Conservation (phyloP, 2,113 vertebrate genomes). For the Gambusia affinis region DNA sequence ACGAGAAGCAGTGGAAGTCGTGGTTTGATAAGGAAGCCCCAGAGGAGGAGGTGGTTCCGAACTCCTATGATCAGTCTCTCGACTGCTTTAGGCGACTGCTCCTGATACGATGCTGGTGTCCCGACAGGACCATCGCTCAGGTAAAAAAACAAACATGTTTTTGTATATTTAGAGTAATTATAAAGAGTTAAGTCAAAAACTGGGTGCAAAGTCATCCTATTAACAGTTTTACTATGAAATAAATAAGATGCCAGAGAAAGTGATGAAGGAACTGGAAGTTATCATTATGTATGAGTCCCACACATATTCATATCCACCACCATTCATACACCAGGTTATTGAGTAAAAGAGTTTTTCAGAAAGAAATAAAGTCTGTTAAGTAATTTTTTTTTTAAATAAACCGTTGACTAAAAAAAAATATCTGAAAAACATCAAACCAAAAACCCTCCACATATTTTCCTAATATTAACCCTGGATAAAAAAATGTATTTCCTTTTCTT, state of each 20-base stretch:
- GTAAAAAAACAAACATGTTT: conserved; percentile 36
- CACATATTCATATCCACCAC: no score
- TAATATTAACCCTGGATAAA: conserved; percentile 11
- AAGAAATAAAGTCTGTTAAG: neutral
- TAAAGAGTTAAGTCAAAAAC: neutral
- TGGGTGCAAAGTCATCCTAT: neutral
- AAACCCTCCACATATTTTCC: conserved; percentile 13
- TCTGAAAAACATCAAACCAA: neutral
- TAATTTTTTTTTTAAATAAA: conserved; percentile 23
- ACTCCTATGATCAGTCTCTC: conserved; percentile 88
- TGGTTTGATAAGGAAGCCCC: conserved; percentile 97
- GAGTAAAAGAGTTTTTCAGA: no score
- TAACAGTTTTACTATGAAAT: neutral
- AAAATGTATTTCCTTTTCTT: conserved; percentile 20
- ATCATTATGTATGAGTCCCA: no score
- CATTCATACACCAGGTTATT: no score
- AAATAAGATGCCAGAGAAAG: neutral
- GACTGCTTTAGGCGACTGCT: conserved; percentile 91
- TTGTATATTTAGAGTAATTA: neutral
- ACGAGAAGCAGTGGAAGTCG: conserved; percentile 93
- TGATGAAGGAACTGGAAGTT: neutral
- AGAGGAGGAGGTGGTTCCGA: conserved; percentile 88
- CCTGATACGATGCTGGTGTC: conserved; percentile 95
- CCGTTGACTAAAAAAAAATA: conserved; percentile 27
- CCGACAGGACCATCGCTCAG: conserved; percentile 95